Evolutionary conservation across 2,113 vertebrate genomes (phyloP).

Genomic region (Cyprinodon brontotheroides): DNA sequence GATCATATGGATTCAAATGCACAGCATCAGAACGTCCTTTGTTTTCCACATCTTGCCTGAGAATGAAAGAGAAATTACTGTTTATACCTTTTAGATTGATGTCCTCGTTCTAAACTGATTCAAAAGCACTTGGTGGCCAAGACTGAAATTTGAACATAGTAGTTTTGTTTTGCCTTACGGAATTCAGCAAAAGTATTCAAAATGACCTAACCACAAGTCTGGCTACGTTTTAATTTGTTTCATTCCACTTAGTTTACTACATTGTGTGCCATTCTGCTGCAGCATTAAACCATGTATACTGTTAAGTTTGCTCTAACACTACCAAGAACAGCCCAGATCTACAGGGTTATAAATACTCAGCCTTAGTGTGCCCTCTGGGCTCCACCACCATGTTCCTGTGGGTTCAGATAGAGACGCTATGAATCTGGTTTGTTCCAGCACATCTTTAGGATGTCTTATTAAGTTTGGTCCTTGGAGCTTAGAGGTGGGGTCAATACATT

Average conservation of each 20-base stretch:
- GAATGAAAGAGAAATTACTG: background rate
- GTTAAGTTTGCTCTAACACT: background rate
- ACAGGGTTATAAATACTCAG: background rate
- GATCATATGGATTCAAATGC: constrained; percentile 31
- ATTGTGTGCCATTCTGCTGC: background rate
- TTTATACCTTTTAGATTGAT: background rate
- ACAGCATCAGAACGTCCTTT: constrained; percentile 9
- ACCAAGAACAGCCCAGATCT: background rate
- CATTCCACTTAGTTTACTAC: background rate
- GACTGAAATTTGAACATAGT: background rate
- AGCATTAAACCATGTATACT: background rate
- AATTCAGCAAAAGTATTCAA: background rate
- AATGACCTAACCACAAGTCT: background rate
- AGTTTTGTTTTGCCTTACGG: background rate
- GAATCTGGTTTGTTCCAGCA: background rate
- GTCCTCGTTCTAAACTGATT: constrained; percentile 4
- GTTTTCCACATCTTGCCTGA: background rate
- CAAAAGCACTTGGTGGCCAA: background rate
- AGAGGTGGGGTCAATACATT: background rate
- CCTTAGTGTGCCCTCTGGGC: background rate
- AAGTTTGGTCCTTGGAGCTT: background rate
- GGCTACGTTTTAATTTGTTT: background rate
- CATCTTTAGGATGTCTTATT: background rate
- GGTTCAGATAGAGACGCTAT: background rate
- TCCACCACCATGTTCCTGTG: background rate